These are phyloP conservation scores for Tachyglossus aculeatus DNA, from an alignment of 2,797 vertebrate genomes.

Conservation along the genomic window DNA sequence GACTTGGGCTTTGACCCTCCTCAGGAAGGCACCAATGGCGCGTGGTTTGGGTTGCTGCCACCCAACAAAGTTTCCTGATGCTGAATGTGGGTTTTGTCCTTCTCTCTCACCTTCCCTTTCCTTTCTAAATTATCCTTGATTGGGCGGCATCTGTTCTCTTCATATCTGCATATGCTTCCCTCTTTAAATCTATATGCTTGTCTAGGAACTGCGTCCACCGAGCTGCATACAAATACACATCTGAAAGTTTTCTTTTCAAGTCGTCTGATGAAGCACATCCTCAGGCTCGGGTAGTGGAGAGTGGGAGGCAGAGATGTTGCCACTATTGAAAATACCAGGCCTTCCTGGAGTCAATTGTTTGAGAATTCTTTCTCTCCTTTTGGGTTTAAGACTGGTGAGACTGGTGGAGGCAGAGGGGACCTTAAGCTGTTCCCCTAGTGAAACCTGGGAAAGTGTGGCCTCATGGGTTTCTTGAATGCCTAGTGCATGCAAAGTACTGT, in stretches of 20 bases:
- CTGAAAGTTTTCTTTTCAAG: slow-evolving; percentile 56
- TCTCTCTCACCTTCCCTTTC: slow-evolving; percentile 59
- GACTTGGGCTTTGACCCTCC: no score
- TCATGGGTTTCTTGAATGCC: no score
- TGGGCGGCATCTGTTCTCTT: slow-evolving; percentile 67
- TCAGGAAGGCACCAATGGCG: not conserved
- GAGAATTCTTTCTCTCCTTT: no score
- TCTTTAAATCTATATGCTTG: slow-evolving; percentile 61
- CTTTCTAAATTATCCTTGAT: slow-evolving; percentile 66
- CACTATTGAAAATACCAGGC: no score
- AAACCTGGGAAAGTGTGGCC: no score
- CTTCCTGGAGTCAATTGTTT: no score
- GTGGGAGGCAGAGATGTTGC: no score
- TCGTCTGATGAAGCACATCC: slow-evolving; percentile 27
- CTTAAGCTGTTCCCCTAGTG: no score
- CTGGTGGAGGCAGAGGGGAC: no score
- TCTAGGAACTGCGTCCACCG: slow-evolving; percentile 29
- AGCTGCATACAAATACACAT: slow-evolving; percentile 62
- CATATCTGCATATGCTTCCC: slow-evolving; percentile 58
- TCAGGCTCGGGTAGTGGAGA: no score
- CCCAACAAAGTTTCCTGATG: slow-evolving; percentile 6
- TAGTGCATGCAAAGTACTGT: no score
- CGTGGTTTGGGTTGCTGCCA: not conserved
- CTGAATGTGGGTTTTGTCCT: slow-evolving; percentile 45
- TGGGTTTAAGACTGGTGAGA: no score